Evolutionary conservation across 1,140 invertebrate genomes (phyloP).

Genomic region (Acarapis woodi): DNA sequence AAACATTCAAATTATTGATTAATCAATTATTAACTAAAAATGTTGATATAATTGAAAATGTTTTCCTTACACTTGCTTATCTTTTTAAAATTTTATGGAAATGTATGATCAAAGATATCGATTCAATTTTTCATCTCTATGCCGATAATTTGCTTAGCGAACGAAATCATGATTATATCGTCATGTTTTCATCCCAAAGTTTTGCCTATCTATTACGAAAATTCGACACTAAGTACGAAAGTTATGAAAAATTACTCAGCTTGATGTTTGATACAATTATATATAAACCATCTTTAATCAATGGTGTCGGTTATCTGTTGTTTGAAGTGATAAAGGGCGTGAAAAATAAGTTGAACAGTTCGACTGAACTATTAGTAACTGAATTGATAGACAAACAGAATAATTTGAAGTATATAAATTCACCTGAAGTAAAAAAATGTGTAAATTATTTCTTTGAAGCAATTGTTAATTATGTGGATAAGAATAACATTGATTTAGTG

Average conservation of each 20-base stretch:
- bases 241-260: too few species aligned
- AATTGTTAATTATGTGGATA: slow-evolving; percentile 10
- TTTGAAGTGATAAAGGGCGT: slow-evolving; percentile 58
- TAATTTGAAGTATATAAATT: neutral
- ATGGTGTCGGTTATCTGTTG: slow-evolving; percentile 45
- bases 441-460: slow-evolving; percentile 4
- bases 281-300: slow-evolving; percentile 27
- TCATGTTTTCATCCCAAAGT: slow-evolving; percentile 70
- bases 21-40: slow-evolving; percentile 41
- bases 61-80: slow-evolving; percentile 50
- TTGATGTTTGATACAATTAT: slow-evolving; percentile 34
- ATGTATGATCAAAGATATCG: slow-evolving; percentile 40
- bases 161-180: slow-evolving; percentile 40
- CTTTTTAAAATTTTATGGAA: slow-evolving; percentile 55
- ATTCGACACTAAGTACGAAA: slow-evolving; percentile 33
- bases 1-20: slow-evolving; percentile 25
- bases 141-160: slow-evolving; percentile 15
- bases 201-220: slow-evolving; percentile 72
- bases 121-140: slow-evolving; percentile 16
- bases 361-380: slow-evolving; percentile 14
- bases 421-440: slow-evolving; percentile 4
- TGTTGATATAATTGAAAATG: slow-evolving; percentile 46
- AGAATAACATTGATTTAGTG: slow-evolving; percentile 7
- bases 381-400: slow-evolving; percentile 5
- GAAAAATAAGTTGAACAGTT: slow-evolving; percentile 42